Conservation (phyloP, 2,113 vertebrate species). For the Eira barbara region DNA sequence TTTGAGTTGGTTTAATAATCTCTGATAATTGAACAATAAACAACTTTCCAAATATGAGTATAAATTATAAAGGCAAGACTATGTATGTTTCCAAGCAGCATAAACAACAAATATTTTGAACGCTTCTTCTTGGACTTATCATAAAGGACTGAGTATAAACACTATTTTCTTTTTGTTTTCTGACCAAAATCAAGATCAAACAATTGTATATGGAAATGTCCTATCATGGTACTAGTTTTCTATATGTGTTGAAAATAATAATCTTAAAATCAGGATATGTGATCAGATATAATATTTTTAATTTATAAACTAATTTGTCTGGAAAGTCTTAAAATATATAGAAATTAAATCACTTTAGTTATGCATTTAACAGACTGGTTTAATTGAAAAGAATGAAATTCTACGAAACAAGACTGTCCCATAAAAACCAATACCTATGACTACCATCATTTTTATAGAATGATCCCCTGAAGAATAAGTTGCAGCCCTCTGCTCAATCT, state of each 20-base stretch:
- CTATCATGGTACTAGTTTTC: not conserved
- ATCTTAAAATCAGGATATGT: not conserved
- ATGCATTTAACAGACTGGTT: not conserved
- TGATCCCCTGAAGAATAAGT: not conserved
- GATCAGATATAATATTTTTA: not conserved
- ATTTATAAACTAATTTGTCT: not conserved
- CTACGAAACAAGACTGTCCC: not conserved
- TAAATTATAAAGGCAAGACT: not conserved
- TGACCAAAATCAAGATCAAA: not conserved
- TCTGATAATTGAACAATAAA: not conserved
- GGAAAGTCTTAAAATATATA: not conserved
- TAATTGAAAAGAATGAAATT: constrained; percentile 30
- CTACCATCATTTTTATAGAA: not conserved
- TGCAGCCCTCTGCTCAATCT: not conserved
- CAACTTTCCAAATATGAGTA: not conserved
- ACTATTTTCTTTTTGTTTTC: constrained; percentile 6
- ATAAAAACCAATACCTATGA: not conserved
- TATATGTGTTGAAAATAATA: not conserved
- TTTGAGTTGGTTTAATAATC: not conserved
- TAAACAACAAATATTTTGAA: not conserved
- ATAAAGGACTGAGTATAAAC: not conserved
- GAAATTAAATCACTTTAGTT: not conserved
- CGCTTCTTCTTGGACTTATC: not conserved
- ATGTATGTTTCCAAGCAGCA: not conserved
- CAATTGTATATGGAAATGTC: not conserved